Conservation (phyloP, 2,797 vertebrate species). For the Hippocampus kuda region DNA sequence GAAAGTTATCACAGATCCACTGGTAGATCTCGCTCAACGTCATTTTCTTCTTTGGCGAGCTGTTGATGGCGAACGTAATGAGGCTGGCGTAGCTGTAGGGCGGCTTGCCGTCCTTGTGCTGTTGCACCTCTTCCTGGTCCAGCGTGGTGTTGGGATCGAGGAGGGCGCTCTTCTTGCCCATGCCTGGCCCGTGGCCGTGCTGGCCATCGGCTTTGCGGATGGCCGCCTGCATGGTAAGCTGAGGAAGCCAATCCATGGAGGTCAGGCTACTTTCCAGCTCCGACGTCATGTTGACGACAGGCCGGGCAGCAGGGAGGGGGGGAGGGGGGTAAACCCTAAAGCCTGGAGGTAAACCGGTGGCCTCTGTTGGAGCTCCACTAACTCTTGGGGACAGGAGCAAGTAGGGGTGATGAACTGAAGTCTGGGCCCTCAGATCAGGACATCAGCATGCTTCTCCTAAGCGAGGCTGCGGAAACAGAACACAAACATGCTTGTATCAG, state of each 20-base stretch:
- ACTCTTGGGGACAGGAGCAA: constrained; percentile 30
- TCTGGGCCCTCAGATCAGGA: constrained; percentile 51
- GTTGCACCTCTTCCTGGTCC: constrained; percentile 88
- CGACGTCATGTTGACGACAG: constrained; percentile 80
- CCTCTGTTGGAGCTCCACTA: constrained; percentile 22
- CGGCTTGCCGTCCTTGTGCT: constrained; percentile 88
- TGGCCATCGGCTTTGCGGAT: constrained; percentile 84
- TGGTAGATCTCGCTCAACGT: constrained; percentile 92
- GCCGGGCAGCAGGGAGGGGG: constrained; percentile 31
- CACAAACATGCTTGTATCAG: constrained; percentile 30
- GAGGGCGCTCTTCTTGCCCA: constrained; percentile 79
- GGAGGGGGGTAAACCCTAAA: neutral
- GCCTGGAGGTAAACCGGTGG: constrained; percentile 8
- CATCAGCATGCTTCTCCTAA: constrained; percentile 41
- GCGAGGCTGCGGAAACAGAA: constrained; percentile 45
- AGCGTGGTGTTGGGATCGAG: constrained; percentile 85
- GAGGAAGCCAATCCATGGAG: constrained; percentile 92
- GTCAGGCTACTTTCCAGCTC: constrained; percentile 93
- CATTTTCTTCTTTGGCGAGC: constrained; percentile 94
- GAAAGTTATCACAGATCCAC: constrained; percentile 95
- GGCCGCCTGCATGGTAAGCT: constrained; percentile 87
- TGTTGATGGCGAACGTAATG: constrained; percentile 91
- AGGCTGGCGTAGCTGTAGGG: constrained; percentile 91
- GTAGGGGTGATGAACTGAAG: constrained; percentile 26
- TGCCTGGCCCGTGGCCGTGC: constrained; percentile 75